These are phyloP conservation scores for Drosophila antonietae DNA, from an alignment of 2,888 invertebrate species.

Conservation along the genomic window DNA sequence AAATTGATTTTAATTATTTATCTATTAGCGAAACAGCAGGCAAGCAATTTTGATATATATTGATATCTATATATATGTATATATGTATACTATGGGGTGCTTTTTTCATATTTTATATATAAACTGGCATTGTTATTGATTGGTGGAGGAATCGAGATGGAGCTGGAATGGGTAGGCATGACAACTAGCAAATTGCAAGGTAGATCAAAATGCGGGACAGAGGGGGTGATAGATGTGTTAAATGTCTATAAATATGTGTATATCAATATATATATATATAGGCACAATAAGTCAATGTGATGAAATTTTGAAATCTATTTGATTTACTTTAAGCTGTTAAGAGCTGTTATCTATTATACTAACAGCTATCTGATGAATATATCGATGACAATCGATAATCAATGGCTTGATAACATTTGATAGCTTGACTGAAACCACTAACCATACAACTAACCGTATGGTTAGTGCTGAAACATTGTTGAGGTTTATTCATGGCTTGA, in stretches of 20 bases:
- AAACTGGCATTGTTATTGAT: conserved; percentile 47
- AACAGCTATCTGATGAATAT: neutral
- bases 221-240: conserved; percentile 17
- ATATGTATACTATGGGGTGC: neutral
- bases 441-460: too few species aligned
- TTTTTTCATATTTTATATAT: conserved; percentile 10
- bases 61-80: neutral
- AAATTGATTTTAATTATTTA: conserved; percentile 81
- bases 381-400: neutral
- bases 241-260: neutral
- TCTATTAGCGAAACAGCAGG: conserved; percentile 73
- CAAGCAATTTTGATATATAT: conserved; percentile 34
- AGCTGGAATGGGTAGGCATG: conserved; percentile 10
- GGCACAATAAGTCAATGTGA: neutral
- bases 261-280: neutral
- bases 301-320: conserved; percentile 5
- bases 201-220: neutral
- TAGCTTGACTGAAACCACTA: too few species aligned
- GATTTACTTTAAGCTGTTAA: neutral
- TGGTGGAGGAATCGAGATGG: conserved; percentile 14
- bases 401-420: too few species aligned
- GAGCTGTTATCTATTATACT: conserved; percentile 17
- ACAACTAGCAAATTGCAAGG: conserved; percentile 11
- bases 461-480: too few species aligned
- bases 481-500: neutral